Percentiles rank a stretch among this genome's conserved stretches.
Evolutionary conservation across 2,113 vertebrate species (phyloP).

Genomic region (Hippolais icterina): DNA sequence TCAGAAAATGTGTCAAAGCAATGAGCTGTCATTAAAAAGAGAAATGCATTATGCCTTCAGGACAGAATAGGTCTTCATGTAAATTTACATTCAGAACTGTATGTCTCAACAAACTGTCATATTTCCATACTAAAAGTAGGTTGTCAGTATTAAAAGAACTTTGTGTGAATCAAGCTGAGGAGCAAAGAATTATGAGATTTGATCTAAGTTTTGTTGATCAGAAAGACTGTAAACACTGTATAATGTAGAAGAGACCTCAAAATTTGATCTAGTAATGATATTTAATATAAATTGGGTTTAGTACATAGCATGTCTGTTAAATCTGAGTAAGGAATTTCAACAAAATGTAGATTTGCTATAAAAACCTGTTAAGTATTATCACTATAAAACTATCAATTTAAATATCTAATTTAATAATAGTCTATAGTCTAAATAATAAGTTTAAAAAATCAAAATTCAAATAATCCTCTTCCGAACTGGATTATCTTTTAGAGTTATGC

Average conservation of each 20-base stretch:
- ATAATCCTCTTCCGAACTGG: background rate
- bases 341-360: background rate
- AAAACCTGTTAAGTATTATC: background rate
- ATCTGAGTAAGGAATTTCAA: background rate
- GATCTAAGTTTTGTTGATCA: background rate
- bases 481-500: background rate
- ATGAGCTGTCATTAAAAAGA: background rate
- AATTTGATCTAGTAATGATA: background rate
- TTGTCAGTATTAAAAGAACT: background rate
- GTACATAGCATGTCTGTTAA: background rate
- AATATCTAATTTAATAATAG: background rate
- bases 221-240: background rate
- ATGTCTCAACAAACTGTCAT: background rate
- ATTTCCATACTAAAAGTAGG: background rate
- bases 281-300: background rate
- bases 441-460: background rate
- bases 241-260: background rate
- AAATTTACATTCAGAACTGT: background rate
- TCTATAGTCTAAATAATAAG: background rate
- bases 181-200: background rate
- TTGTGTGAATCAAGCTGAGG: background rate
- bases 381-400: background rate
- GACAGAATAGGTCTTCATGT: background rate
- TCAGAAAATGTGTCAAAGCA: background rate
- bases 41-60: background rate